phyloP scores from a whole-genome alignment of 37 sponge, comb jelly and placozoan species.

The Chondrilla cf. caribensis region DNA sequence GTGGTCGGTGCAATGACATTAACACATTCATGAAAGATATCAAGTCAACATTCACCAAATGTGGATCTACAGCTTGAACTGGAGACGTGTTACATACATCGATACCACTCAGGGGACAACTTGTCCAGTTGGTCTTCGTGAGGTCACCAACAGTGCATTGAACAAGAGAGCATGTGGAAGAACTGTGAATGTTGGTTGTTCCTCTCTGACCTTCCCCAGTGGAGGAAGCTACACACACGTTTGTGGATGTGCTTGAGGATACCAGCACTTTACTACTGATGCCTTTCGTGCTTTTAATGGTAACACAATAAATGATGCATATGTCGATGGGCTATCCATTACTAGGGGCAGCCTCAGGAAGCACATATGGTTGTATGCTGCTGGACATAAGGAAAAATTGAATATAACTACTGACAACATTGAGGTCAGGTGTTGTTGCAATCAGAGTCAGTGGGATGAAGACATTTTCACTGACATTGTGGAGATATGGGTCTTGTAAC shows the following conservation, averaged over 20 bases:
- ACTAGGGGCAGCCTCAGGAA: constrained; percentile 20
- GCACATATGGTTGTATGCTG: constrained; percentile 26
- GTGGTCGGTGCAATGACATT: too few species aligned
- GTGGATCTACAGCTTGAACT: background rate
- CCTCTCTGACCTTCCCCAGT: background rate
- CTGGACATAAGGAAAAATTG: background rate
- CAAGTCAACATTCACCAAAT: background rate
- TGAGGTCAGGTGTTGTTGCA: constrained; percentile 27
- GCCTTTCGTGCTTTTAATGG: background rate
- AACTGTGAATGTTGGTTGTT: background rate
- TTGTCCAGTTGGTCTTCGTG: constrained; percentile 21
- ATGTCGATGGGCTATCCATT: constrained; percentile 35
- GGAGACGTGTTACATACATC: constrained; percentile 30
- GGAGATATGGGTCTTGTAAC: constrained; percentile 40
- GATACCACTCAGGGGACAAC: constrained; percentile 23
- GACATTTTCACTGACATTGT: constrained; percentile 7
- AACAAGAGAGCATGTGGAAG: constrained; percentile 19
- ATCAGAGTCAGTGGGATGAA: background rate
- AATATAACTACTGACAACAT: constrained; percentile 29
- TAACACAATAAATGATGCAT: constrained; percentile 1
- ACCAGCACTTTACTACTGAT: background rate
- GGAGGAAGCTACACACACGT: constrained; percentile 4
- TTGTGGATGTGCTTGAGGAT: constrained; percentile 13
- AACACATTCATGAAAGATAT: too few species aligned
- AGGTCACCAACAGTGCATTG: constrained; percentile 1